Conservation (phyloP, 2,797 vertebrate species). For the Dendrocincla fuliginosa region DNA sequence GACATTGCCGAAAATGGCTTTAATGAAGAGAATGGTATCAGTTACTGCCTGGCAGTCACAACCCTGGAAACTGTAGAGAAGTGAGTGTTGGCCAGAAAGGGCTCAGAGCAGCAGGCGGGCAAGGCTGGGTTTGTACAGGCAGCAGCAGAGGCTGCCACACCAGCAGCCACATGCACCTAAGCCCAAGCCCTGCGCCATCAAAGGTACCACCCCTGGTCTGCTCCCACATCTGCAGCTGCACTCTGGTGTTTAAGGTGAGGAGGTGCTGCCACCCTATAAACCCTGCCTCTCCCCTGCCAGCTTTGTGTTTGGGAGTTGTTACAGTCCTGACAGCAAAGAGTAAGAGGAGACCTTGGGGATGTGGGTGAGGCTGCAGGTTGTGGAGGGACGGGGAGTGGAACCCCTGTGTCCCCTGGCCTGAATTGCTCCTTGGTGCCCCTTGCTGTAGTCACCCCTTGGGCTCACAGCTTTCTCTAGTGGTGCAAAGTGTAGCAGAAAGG, state of each 20-base stretch:
- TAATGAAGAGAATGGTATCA: not conserved
- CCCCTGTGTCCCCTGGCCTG: not conserved
- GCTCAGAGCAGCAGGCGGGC: not conserved
- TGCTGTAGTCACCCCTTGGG: not conserved
- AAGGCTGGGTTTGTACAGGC: not conserved
- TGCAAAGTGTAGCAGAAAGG: not conserved
- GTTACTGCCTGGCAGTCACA: not conserved
- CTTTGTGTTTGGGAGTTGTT: not conserved
- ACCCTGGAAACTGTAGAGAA: not conserved
- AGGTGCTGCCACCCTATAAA: not conserved
- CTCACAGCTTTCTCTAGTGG: not conserved
- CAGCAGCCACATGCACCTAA: fast-evolving
- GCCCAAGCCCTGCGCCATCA: not conserved
- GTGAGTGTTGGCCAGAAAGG: not conserved
- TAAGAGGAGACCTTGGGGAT: not conserved
- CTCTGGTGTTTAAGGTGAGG: not conserved
- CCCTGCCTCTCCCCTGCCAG: not conserved
- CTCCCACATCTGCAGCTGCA: fast-evolving
- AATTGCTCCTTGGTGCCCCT: not conserved
- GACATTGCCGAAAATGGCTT: not conserved
- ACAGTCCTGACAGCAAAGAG: not conserved
- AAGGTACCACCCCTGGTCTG: not conserved
- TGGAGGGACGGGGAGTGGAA: not conserved
- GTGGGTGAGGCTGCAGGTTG: not conserved
- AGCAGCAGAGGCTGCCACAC: not conserved